These are phyloP conservation scores for Catotricha subobsoleta DNA, from an alignment of 2,888 invertebrate genomes.

Conservation along the genomic window DNA sequence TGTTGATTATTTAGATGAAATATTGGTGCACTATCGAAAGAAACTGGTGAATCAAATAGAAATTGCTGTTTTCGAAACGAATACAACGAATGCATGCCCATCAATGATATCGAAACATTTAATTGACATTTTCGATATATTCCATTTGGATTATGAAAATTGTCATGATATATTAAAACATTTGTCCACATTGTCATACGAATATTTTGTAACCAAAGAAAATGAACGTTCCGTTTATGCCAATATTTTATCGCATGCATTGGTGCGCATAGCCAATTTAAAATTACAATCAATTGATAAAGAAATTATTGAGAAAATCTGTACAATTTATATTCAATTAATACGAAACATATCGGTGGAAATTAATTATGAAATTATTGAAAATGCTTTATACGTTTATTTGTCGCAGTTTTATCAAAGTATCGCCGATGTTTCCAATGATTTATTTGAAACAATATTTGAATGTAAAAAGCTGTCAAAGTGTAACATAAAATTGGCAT, in stretches of 20 bases:
- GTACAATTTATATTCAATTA: slow-evolving; percentile 31
- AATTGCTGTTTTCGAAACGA: slow-evolving; percentile 13
- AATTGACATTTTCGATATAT: slow-evolving; percentile 19
- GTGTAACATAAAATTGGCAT: slow-evolving; percentile 37
- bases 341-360: slow-evolving; percentile 28
- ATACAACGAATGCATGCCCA: slow-evolving; percentile 5
- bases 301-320: slow-evolving; percentile 26
- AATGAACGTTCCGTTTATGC: slow-evolving; percentile 34
- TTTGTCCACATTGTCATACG: slow-evolving; percentile 23
- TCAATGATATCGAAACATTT: slow-evolving; percentile 13
- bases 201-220: slow-evolving; percentile 30
- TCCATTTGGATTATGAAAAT: slow-evolving; percentile 18
- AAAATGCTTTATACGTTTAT: slow-evolving; percentile 36
- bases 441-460: slow-evolving; percentile 37
- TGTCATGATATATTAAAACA: slow-evolving; percentile 19
- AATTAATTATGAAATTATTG: slow-evolving; percentile 35
- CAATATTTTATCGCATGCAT: slow-evolving; percentile 31
- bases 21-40: slow-evolving; percentile 19
- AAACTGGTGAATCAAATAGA: slow-evolving; percentile 22
- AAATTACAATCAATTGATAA: slow-evolving; percentile 17
- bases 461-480: slow-evolving; percentile 33
- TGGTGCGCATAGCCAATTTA: slow-evolving; percentile 31
- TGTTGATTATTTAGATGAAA: slow-evolving; percentile 14
- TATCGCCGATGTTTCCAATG: slow-evolving; percentile 31
- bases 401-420: slow-evolving; percentile 42